Conservation (phyloP, 2,888 invertebrate genomes). For the Ptychoptera contaminata region DNA sequence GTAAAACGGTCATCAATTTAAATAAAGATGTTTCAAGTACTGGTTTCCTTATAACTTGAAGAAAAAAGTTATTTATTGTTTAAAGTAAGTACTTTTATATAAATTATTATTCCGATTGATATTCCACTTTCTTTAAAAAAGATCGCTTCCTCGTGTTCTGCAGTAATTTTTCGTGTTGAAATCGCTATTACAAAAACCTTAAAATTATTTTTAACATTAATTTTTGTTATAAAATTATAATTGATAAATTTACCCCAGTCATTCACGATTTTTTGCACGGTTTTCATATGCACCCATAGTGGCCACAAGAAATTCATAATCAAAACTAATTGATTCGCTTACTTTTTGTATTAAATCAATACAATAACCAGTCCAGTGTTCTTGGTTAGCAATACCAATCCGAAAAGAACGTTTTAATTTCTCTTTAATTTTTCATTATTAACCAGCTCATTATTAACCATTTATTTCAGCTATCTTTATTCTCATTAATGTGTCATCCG, state of each 20-base stretch:
- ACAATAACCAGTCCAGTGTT: conserved; percentile 63
- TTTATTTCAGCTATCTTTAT: too few relatives aligned
- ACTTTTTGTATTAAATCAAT: conserved; percentile 62
- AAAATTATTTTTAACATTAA: conserved; percentile 10
- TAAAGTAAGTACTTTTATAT: too few relatives aligned
- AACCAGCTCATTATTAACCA: conserved; percentile 55
- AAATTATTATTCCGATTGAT: conserved; percentile 58
- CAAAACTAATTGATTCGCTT: conserved; percentile 56
- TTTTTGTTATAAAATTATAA: conserved; percentile 5
- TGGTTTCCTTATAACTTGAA: conserved; percentile 67
- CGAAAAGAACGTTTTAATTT: neutral
- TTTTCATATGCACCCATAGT: conserved; percentile 49
- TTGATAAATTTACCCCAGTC: conserved; percentile 42
- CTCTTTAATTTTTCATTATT: too few relatives aligned
- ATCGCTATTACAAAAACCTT: conserved; percentile 73
- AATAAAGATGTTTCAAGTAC: conserved; percentile 68
- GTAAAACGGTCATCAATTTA: conserved; percentile 85
- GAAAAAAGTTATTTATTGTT: conserved; percentile 4
- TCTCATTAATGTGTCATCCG: too few relatives aligned
- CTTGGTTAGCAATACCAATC: neutral
- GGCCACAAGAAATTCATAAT: conserved; percentile 61
- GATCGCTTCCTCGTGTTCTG: conserved; percentile 76
- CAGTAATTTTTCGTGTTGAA: conserved; percentile 75
- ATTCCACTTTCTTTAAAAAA: conserved; percentile 89
- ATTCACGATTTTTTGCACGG: conserved; percentile 45